Evolutionary conservation across 2,113 vertebrate species (phyloP).

Genomic region (Larimichthys polyactis): DNA sequence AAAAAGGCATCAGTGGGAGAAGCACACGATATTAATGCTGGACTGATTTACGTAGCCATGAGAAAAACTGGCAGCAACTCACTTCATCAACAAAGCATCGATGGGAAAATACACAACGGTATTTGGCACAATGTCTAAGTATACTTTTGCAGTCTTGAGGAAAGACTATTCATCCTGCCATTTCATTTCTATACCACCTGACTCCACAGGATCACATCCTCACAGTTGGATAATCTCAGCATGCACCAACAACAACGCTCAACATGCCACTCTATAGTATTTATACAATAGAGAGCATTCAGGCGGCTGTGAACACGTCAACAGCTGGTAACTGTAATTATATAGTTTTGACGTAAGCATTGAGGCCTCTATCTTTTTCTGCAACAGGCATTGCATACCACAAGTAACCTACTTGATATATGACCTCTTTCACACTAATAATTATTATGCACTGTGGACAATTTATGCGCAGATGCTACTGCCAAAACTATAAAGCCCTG

Average conservation of each 20-base stretch:
- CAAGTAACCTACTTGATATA: slow-evolving; percentile 42
- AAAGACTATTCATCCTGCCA: neutral
- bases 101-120: neutral
- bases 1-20: neutral
- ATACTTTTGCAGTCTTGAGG: slow-evolving; percentile 8
- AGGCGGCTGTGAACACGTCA: slow-evolving; percentile 35
- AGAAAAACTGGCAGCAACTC: neutral
- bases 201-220: neutral
- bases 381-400: slow-evolving; percentile 12
- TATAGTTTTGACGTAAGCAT: slow-evolving; percentile 37
- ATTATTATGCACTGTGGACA: slow-evolving; percentile 50
- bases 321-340: slow-evolving; percentile 57
- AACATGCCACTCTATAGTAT: slow-evolving; percentile 8
- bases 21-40: slow-evolving; percentile 13
- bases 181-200: neutral
- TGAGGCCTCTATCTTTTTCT: slow-evolving; percentile 14
- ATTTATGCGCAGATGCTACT: slow-evolving; percentile 62
- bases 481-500: slow-evolving; percentile 63
- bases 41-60: slow-evolving; percentile 2
- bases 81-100: slow-evolving; percentile 10
- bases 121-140: neutral
- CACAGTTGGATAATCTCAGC: slow-evolving; percentile 14
- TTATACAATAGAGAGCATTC: slow-evolving; percentile 10
- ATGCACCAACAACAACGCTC: neutral
- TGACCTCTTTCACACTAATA: slow-evolving; percentile 48